These are phyloP conservation scores for Reinhardtius hippoglossoides DNA, from an alignment of 2,113 vertebrate genomes.

Conservation along the genomic window DNA sequence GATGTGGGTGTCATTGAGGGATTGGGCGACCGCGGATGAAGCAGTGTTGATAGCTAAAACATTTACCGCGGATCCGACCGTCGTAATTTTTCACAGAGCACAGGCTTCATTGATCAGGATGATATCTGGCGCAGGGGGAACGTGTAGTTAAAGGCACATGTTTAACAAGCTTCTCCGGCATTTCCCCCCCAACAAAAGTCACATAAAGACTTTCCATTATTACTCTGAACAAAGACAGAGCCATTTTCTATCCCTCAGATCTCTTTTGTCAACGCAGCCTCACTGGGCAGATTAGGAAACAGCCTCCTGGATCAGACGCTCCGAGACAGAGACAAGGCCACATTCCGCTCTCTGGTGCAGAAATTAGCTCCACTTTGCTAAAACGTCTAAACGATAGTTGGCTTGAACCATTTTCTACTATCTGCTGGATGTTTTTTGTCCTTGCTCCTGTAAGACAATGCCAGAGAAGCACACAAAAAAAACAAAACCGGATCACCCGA, in stretches of 20 bases:
- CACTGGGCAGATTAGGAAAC: conserved; percentile 40
- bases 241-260: conserved; percentile 53
- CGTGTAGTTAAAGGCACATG: conserved; percentile 65
- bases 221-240: conserved; percentile 62
- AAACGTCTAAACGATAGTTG: not conserved
- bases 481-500: conserved; percentile 36
- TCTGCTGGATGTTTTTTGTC: not conserved
- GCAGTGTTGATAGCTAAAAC: conserved; percentile 62
- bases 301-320: conserved; percentile 47
- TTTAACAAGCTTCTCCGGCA: conserved; percentile 64
- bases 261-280: conserved; percentile 55
- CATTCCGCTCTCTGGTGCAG: conserved; percentile 42
- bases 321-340: conserved; percentile 20
- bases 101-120: conserved; percentile 61
- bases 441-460: conserved; percentile 51
- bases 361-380: conserved; percentile 58
- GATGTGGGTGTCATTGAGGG: conserved; percentile 46
- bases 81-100: conserved; percentile 53
- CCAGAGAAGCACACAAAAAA: conserved; percentile 15
- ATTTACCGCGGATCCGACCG: conserved; percentile 49
- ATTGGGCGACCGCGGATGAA: conserved; percentile 40
- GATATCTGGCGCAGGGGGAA: conserved; percentile 49
- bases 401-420: not conserved
- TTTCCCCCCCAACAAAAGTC: conserved; percentile 54
- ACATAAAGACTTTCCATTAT: conserved; percentile 68